Percentiles rank a stretch among this genome's conserved stretches.
These are phyloP conservation scores for Nestor notabilis DNA, from an alignment of 2,113 vertebrate species.

Conservation along the genomic window DNA sequence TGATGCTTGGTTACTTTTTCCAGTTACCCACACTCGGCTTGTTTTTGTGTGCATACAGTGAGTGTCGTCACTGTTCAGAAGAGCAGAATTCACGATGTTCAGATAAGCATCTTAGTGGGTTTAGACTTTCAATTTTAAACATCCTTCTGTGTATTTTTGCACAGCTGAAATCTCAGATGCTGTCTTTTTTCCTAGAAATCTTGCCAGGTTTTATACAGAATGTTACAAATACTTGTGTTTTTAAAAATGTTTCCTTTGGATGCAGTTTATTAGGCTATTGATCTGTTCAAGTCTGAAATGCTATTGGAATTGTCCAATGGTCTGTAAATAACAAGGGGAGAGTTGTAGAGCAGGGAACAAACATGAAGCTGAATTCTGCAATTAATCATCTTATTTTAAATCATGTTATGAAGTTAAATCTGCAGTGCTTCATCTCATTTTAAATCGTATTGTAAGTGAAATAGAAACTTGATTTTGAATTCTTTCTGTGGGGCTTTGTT, in stretches of 20 bases:
- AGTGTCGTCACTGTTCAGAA: not conserved
- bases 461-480: not conserved
- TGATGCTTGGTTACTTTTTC: not conserved
- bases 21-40: not conserved
- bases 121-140: not conserved
- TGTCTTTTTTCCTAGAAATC: not conserved
- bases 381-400: not conserved
- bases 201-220: not conserved
- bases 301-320: not conserved
- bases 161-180: not conserved
- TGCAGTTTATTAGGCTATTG: not conserved
- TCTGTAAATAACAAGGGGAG: not conserved
- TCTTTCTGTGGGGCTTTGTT: not conserved
- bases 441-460: not conserved
- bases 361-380: not conserved
- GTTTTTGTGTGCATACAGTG: not conserved
- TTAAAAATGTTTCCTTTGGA: not conserved
- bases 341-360: not conserved
- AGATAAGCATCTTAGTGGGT: not conserved
- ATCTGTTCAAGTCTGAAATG: not conserved
- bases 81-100: not conserved
- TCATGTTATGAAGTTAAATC: not conserved
- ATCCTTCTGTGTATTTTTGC: not conserved
- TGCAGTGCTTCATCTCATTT: not conserved
- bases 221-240: not conserved